A percentile compares a stretch with the other conserved stretches of the same genome.
These are phyloP conservation scores for Oligia latruncula DNA, from an alignment of 2,888 invertebrate species.

Conservation along the genomic window DNA sequence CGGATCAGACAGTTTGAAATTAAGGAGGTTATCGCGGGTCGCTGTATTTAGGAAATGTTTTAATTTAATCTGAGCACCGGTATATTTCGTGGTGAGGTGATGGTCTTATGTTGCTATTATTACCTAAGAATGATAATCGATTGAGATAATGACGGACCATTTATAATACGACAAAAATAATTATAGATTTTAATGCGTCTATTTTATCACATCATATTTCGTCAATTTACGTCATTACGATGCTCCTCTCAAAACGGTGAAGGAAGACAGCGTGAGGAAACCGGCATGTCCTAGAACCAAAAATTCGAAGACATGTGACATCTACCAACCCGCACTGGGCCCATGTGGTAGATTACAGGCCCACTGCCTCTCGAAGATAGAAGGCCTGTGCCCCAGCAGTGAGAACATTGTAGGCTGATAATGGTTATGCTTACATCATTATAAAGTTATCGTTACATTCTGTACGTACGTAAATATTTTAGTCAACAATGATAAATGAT, in stretches of 20 bases:
- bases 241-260: not conserved
- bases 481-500: not conserved
- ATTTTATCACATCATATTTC: not conserved
- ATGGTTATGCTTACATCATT: not conserved
- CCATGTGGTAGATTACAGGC: not conserved
- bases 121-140: not conserved
- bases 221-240: constrained; percentile 6
- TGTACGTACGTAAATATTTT: not conserved
- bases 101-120: not conserved
- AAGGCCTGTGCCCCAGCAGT: too few species aligned
- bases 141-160: not conserved
- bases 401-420: not conserved
- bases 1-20: constrained; percentile 42
- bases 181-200: constrained; percentile 9
- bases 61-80: not conserved
- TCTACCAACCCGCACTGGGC: not conserved
- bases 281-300: not conserved
- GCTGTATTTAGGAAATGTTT: constrained; percentile 12
- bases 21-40: constrained; percentile 33
- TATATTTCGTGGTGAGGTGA: not conserved
- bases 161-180: not conserved
- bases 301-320: not conserved
- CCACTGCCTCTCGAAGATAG: not conserved
- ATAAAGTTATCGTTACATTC: constrained; percentile 6
- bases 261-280: not conserved